phyloP scores from a whole-genome alignment of 2,797 vertebrate species.

The Paramormyrops hopkinsi region DNA sequence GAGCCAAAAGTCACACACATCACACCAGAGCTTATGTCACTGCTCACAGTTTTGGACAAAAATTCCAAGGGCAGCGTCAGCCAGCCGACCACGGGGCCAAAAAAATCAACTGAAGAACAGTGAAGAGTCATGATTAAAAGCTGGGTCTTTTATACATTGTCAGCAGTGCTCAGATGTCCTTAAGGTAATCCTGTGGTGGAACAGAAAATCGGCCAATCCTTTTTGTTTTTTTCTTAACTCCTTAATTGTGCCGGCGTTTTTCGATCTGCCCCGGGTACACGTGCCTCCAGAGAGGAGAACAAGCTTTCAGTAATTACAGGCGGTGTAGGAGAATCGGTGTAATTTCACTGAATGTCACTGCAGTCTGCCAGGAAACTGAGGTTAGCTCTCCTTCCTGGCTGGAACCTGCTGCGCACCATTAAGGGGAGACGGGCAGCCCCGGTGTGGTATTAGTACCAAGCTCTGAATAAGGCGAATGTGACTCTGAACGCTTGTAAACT shows the following conservation, averaged over 20 bases:
- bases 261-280: neutral
- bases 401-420: slow-evolving; percentile 46
- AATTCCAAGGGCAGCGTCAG: neutral
- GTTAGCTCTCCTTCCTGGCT: slow-evolving; percentile 38
- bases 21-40: neutral
- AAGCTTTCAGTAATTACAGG: slow-evolving; percentile 30
- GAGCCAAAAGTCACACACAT: neutral
- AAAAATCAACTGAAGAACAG: neutral
- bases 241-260: neutral
- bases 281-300: slow-evolving; percentile 10
- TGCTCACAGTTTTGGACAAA: neutral
- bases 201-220: neutral
- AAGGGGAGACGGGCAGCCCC: slow-evolving; percentile 28
- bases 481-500: neutral
- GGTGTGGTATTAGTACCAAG: neutral
- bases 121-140: neutral
- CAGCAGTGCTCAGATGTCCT: neutral
- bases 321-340: slow-evolving; percentile 33
- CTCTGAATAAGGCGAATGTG: neutral
- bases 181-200: neutral
- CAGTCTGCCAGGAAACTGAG: slow-evolving; percentile 47
- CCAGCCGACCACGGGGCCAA: neutral
- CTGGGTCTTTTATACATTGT: neutral
- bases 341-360: slow-evolving; percentile 32
- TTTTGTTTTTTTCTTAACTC: neutral